Evolutionary conservation across 2,797 vertebrate species (phyloP).

Genomic region (Poeciliopsis gracilis): DNA sequence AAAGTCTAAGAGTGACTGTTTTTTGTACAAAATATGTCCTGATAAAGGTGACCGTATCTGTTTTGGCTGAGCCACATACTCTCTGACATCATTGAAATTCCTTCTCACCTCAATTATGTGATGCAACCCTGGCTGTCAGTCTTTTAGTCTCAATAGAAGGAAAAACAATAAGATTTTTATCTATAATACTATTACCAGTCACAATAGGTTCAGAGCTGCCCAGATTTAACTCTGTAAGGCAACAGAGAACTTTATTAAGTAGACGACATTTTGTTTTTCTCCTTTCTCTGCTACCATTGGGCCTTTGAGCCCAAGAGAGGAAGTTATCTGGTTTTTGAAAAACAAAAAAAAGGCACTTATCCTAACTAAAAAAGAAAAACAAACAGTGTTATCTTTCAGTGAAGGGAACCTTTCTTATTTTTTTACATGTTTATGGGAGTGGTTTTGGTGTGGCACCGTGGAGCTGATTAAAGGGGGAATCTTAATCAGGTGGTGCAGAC

Average conservation of each 20-base stretch:
- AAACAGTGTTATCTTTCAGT: slow-evolving; percentile 74
- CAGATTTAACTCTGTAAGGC: slow-evolving; percentile 75
- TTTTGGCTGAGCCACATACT: slow-evolving; percentile 51
- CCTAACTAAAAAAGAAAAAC: slow-evolving; percentile 47
- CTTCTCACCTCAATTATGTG: slow-evolving; percentile 76
- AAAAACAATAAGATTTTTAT: slow-evolving; percentile 80
- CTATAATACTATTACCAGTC: slow-evolving; percentile 75
- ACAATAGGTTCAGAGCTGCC: slow-evolving; percentile 75
- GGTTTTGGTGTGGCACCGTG: slow-evolving; percentile 83
- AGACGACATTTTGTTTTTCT: slow-evolving; percentile 77
- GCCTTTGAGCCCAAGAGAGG: slow-evolving; percentile 75
- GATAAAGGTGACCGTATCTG: slow-evolving; percentile 48
- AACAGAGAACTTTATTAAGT: slow-evolving; percentile 80
- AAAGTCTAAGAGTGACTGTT: slow-evolving; percentile 6
- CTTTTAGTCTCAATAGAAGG: slow-evolving; percentile 65
- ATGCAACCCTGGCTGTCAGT: slow-evolving; percentile 60
- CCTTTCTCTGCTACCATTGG: slow-evolving; percentile 77
- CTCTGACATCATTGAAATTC: slow-evolving; percentile 73
- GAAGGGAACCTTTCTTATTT: slow-evolving; percentile 72
- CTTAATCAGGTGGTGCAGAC: slow-evolving; percentile 93
- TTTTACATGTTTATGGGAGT: slow-evolving; percentile 72
- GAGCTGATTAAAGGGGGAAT: slow-evolving; percentile 90
- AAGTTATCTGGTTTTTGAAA: slow-evolving; percentile 62
- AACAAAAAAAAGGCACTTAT: slow-evolving; percentile 40
- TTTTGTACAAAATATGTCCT: slow-evolving; percentile 11